Base-by-base conservation (phyloP, 1,140 invertebrate genomes). In the Colletes latitarsis region DNA sequence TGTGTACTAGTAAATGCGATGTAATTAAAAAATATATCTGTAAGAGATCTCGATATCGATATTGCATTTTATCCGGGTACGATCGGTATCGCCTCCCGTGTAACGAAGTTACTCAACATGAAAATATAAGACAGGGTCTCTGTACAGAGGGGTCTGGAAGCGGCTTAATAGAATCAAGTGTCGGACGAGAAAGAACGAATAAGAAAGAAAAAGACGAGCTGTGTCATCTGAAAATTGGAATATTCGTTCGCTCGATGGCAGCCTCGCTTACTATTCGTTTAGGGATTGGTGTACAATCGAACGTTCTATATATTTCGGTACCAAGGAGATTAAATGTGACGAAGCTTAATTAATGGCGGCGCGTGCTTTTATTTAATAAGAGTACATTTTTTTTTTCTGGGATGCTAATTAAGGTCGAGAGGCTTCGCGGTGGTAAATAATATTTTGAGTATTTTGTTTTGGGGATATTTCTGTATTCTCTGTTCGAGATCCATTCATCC, bases 151-250 rank as follows among this genome's bases (percentile, higher is more conserved):
- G 60, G 77, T 76, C 55, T 72, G 77, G 62, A 81, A 63, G 55
- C 52, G 62, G 73, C 82, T 76, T 88, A 87, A 89, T 86, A 68
- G 84, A 90, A 84, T 88, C 89, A 89, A 90, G 84, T 80, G 66
- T 14, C 57, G 58, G 19, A 82, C 12, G 69, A 55, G 68, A 79
- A 77, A 66, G 58, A 73, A 46, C 69, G 64, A 76, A 66, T 78
- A 70, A 75, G 66, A n/a, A 41, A n/a, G 39, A 81, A 77, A 85
- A 64, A 64, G 55, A 76, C 55, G 46, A 49, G 55, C 46, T 57
- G 30, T 67, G 52, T 68, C 75, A 68, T 86, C 76, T 58, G 62
- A 71, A 85, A 86, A 85, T 86, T 82, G 83, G 67, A 85, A 86
- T 86, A 82, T 86, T 75, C 60, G 52, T 74, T 73, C 39, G 46